Percentiles rank a stretch among this genome's conserved stretches.
Conservation (phyloP, 1,140 invertebrate species). For the Druon quercuslanigerum region DNA sequence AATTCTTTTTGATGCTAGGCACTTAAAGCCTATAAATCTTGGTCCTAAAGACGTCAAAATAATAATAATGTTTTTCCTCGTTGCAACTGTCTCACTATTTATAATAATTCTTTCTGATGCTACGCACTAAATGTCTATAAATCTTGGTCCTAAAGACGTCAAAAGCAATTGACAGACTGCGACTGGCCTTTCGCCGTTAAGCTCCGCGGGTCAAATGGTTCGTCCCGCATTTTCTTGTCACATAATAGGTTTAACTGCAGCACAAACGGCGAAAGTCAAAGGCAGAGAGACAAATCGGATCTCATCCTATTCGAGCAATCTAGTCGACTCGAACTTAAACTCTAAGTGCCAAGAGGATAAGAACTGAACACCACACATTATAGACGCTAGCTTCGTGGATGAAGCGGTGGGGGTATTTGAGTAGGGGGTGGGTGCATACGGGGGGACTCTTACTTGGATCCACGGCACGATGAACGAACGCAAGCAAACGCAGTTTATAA, state of each 20-base stretch:
- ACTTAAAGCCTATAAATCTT: too few species aligned
- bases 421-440: constrained; percentile 45
- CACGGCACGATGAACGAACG: constrained; percentile 58
- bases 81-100: too few species aligned
- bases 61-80: too few species aligned
- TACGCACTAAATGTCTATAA: too few species aligned
- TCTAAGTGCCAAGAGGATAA: constrained; percentile 6
- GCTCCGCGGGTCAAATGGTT: neutral
- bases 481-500: constrained; percentile 68
- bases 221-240: neutral
- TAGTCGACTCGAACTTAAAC: constrained; percentile 7
- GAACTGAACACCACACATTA: constrained; percentile 20
- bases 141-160: too few species aligned
- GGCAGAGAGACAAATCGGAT: constrained; percentile 22
- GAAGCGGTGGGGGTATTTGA: constrained; percentile 36
- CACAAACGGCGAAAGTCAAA: constrained; percentile 8
- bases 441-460: constrained; percentile 47
- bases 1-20: too few species aligned
- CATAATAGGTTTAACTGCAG: constrained; percentile 6
- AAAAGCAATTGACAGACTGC: too few species aligned
- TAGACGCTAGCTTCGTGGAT: neutral
- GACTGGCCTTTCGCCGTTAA: neutral
- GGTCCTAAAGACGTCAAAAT: too few species aligned
- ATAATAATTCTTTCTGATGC: too few species aligned
- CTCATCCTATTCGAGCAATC: neutral